These are phyloP conservation scores for Craterocephalus amniculus DNA, from an alignment of 2,797 vertebrate genomes.

Conservation along the genomic window DNA sequence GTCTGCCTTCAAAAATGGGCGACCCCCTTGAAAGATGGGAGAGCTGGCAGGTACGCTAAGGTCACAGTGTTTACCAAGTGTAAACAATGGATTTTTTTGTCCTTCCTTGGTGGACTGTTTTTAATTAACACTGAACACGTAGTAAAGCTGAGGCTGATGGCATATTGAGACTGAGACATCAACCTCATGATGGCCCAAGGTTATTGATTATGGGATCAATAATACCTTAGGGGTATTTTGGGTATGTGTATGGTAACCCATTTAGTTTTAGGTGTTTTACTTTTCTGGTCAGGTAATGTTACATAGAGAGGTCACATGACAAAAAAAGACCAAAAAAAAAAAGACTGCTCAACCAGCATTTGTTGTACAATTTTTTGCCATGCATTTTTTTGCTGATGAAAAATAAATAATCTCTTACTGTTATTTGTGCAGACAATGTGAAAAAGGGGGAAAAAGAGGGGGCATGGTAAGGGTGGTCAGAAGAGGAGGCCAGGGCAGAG, in stretches of 20 bases:
- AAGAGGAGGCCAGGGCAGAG: constrained; percentile 26
- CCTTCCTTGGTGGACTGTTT: neutral
- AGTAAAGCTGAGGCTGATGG: neutral
- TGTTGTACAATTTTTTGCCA: neutral
- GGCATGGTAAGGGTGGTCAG: constrained; percentile 14
- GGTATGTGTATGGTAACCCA: neutral
- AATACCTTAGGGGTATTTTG: neutral
- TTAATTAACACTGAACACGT: constrained; percentile 13
- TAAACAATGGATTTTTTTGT: constrained; percentile 13
- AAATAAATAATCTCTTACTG: neutral
- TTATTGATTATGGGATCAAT: constrained; percentile 7
- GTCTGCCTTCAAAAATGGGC: neutral
- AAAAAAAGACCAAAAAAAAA: neutral
- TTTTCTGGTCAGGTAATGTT: too few relatives aligned
- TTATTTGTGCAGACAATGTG: neutral
- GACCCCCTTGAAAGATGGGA: neutral
- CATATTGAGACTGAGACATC: constrained; percentile 1
- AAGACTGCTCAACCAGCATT: neutral
- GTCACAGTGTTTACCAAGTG: neutral
- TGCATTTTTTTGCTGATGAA: neutral
- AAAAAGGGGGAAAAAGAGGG: constrained; percentile 8
- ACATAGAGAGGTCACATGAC: neutral
- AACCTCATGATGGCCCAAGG: neutral
- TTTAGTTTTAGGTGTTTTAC: neutral
- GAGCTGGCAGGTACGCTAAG: neutral